A percentile compares a stretch with the other conserved stretches of the same genome.
These are phyloP conservation scores for Poeciliopsis occidentalis DNA, from an alignment of 2,113 vertebrate genomes.

Conservation along the genomic window DNA sequence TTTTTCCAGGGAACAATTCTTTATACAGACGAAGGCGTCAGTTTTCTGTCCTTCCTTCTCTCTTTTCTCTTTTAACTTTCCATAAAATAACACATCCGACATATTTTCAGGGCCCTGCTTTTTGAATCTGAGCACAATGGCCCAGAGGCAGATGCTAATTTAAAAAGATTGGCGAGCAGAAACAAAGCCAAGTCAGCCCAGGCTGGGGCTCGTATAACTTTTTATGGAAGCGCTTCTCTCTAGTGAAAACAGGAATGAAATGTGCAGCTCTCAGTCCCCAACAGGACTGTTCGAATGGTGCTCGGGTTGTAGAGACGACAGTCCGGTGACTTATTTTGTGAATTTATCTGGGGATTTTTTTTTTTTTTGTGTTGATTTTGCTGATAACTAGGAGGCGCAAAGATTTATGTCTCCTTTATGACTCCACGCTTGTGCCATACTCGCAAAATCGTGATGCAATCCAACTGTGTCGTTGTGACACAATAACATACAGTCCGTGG, in stretches of 20 bases:
- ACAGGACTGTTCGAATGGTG: slow-evolving; percentile 17
- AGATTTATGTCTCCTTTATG: slow-evolving; percentile 33
- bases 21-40: slow-evolving; percentile 17
- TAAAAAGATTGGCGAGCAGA: slow-evolving; percentile 56
- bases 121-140: slow-evolving; percentile 63
- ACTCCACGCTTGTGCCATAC: slow-evolving; percentile 12
- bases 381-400: slow-evolving; percentile 28
- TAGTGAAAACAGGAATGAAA: slow-evolving; percentile 46
- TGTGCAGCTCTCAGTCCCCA: slow-evolving; percentile 8
- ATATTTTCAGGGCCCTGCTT: slow-evolving; percentile 67
- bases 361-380: slow-evolving; percentile 9
- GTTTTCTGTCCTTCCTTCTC: slow-evolving; percentile 6
- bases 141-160: slow-evolving; percentile 47
- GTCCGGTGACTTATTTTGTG: slow-evolving; percentile 10
- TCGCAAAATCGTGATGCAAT: slow-evolving; percentile 24
- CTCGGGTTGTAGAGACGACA: no score
- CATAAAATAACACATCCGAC: slow-evolving; percentile 53
- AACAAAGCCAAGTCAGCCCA: slow-evolving; percentile 46
- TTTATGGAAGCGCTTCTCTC: slow-evolving; percentile 64
- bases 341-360: slow-evolving; percentile 7
- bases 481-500: background rate
- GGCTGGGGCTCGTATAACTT: slow-evolving; percentile 53
- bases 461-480: slow-evolving; percentile 5
- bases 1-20: slow-evolving; percentile 17
- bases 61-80: slow-evolving; percentile 20